Evolutionary conservation across 2,113 vertebrate species (phyloP).

Genomic region (Artemisiospiza belli): DNA sequence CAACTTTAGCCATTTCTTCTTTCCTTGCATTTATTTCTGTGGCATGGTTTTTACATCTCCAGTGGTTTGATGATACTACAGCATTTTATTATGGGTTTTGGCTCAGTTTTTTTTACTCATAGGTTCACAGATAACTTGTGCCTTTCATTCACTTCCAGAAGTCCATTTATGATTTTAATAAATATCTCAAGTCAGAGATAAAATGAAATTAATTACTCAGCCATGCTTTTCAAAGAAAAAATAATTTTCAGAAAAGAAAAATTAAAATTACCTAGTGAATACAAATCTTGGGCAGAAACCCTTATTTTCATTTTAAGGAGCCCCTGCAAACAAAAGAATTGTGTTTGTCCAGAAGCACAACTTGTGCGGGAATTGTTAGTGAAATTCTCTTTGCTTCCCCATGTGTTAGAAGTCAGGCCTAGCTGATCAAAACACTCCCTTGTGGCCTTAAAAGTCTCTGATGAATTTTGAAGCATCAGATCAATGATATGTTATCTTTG

Average conservation of each 20-base stretch:
- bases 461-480: slow-evolving; percentile 20
- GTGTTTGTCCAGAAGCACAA: background rate
- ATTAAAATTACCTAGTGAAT: background rate
- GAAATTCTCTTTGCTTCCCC: background rate
- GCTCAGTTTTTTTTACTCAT: background rate
- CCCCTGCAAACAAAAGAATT: background rate
- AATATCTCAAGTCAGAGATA: background rate
- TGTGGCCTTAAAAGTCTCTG: background rate
- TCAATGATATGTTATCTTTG: slow-evolving; percentile 28
- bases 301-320: background rate
- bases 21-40: background rate
- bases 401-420: background rate
- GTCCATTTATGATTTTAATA: background rate
- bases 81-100: background rate
- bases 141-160: background rate
- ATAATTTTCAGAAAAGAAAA: background rate
- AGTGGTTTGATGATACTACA: background rate
- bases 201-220: background rate
- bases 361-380: background rate
- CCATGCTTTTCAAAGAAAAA: background rate
- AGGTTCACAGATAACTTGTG: background rate
- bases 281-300: background rate
- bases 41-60: background rate
- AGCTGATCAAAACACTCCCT: slow-evolving; percentile 4
- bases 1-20: background rate